A percentile compares a stretch with the other conserved stretches of the same genome.
Evolutionary conservation across 2,797 vertebrate genomes (phyloP).

Genomic region (Bradypodion ventrale): DNA sequence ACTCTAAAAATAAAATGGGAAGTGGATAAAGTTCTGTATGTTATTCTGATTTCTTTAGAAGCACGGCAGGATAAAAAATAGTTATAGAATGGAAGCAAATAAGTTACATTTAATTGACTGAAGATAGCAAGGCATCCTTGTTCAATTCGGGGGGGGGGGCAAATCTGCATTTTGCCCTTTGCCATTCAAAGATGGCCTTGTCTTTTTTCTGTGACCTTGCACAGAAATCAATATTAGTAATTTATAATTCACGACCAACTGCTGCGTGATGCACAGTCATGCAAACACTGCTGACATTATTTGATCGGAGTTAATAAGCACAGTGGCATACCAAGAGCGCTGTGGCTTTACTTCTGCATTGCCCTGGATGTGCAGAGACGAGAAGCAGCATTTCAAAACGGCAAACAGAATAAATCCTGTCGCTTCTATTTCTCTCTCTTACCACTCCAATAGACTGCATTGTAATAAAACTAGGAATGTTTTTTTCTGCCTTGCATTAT

Average conservation of each 20-base stretch:
- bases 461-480: background rate
- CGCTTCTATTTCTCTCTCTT: background rate
- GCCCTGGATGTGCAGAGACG: background rate
- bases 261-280: conserved; percentile 16
- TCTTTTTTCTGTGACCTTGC: conserved; percentile 1
- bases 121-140: background rate
- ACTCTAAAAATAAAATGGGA: background rate
- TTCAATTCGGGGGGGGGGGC: background rate
- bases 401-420: background rate
- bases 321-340: background rate
- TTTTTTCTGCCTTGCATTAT: background rate
- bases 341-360: background rate
- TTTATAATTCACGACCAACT: conserved; percentile 23
- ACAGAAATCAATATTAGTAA: conserved; percentile 13
- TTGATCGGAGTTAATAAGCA: conserved; percentile 22
- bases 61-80: background rate
- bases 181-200: background rate
- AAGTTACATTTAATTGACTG: background rate
- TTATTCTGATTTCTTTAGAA: background rate
- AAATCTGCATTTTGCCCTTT: conserved; percentile 10
- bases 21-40: background rate
- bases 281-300: conserved; percentile 27
- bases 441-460: background rate
- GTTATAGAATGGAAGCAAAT: background rate
- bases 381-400: background rate